Conservation (phyloP, 2,888 invertebrate species). For the Caenorhabditis macrosperma region DNA sequence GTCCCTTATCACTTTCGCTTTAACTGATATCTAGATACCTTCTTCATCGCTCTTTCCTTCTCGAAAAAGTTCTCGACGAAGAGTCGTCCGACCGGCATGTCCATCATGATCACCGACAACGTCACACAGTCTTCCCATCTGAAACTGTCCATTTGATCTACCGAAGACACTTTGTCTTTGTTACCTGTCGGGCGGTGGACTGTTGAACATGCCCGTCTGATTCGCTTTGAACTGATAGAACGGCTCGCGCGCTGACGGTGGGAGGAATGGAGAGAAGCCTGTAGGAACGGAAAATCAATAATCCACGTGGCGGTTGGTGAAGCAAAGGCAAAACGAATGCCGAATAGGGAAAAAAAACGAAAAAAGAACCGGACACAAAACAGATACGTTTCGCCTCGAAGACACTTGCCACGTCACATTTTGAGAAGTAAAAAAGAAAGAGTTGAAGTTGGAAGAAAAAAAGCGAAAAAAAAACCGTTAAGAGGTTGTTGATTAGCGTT, state of each 20-base stretch:
- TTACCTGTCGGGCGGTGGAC: slow-evolving; percentile 71
- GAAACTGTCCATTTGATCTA: background rate
- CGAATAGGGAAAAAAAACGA: slow-evolving; percentile 5
- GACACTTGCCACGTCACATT: slow-evolving; percentile 40
- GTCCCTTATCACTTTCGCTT: too few species aligned
- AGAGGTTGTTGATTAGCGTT: slow-evolving; percentile 22
- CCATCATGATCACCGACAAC: slow-evolving; percentile 76
- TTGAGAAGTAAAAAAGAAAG: background rate
- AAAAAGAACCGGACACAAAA: slow-evolving; percentile 13
- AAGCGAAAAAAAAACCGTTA: slow-evolving; percentile 1
- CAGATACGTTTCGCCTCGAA: slow-evolving; percentile 45
- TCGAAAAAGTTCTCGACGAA: slow-evolving; percentile 80
- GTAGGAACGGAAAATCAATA: slow-evolving; percentile 13
- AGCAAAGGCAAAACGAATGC: background rate
- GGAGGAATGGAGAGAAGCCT: slow-evolving; percentile 76
- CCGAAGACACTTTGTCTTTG: background rate
- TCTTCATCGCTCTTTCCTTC: slow-evolving; percentile 73
- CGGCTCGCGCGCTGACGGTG: slow-evolving; percentile 69
- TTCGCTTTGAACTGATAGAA: slow-evolving; percentile 79
- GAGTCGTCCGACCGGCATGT: slow-evolving; percentile 79
- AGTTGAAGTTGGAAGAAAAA: background rate
- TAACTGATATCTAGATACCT: too few species aligned
- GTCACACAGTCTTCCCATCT: slow-evolving; percentile 80
- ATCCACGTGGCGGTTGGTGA: too few species aligned
- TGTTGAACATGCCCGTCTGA: slow-evolving; percentile 77